Percentiles rank a stretch among this genome's conserved stretches.
Conservation (phyloP, 2,113 vertebrate species). For the Columbina picui region DNA sequence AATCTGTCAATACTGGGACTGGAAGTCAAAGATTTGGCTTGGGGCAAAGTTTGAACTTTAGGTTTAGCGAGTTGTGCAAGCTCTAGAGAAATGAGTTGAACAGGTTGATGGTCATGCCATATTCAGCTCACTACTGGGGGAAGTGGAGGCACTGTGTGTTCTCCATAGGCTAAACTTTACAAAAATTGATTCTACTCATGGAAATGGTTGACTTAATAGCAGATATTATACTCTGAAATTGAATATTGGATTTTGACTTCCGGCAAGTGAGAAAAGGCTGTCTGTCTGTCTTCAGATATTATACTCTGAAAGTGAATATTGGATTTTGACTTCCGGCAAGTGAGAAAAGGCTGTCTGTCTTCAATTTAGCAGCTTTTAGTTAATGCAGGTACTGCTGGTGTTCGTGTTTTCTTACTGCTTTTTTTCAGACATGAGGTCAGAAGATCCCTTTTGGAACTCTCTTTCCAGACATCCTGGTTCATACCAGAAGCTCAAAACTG, state of each 20-base stretch:
- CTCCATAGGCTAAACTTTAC: background rate
- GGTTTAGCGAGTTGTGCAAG: background rate
- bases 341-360: background rate
- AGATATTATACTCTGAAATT: background rate
- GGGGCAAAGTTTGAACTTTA: background rate
- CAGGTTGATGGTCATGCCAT: background rate
- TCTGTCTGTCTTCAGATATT: background rate
- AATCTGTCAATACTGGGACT: background rate
- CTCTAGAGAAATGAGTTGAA: background rate
- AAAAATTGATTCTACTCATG: background rate
- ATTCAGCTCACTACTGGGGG: background rate
- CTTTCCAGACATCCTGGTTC: conserved; percentile 1
- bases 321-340: background rate
- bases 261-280: background rate
- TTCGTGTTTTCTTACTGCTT: background rate
- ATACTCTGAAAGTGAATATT: background rate
- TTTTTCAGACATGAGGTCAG: background rate
- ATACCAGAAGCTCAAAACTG: conserved; percentile 43
- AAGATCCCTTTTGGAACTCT: conserved; percentile 38
- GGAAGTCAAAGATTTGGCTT: background rate
- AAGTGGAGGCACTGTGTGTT: background rate
- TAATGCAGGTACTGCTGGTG: background rate
- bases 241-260: too few species aligned
- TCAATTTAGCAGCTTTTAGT: background rate
- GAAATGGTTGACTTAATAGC: background rate